A percentile compares a stretch with the other conserved stretches of the same genome.
These are phyloP conservation scores for Zaprionus lineosus DNA, from an alignment of 2,888 invertebrate genomes.

Conservation along the genomic window DNA sequence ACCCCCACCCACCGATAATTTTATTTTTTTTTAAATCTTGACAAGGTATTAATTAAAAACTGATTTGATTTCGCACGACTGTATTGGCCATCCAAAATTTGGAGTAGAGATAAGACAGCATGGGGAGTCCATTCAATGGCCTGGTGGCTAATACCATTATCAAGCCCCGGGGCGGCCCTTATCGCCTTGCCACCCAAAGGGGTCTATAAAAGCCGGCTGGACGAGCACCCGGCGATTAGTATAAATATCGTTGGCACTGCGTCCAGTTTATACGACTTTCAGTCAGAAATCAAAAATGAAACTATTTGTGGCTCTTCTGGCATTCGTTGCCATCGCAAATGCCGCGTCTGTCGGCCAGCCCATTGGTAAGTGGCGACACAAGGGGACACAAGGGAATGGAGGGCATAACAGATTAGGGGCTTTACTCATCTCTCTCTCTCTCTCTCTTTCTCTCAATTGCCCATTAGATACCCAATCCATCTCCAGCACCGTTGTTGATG, in stretches of 20 bases:
- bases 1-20: no score
- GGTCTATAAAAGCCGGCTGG: slow-evolving; percentile 70
- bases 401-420: neutral
- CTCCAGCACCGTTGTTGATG: slow-evolving; percentile 58
- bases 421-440: neutral
- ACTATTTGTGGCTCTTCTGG: slow-evolving; percentile 70
- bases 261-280: slow-evolving; percentile 57
- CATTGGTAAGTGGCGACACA: slow-evolving; percentile 69
- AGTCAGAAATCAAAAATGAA: slow-evolving; percentile 65
- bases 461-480: slow-evolving; percentile 65
- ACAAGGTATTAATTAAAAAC: slow-evolving; percentile 53
- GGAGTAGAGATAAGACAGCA: slow-evolving; percentile 51
- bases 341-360: slow-evolving; percentile 55
- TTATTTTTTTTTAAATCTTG: slow-evolving; percentile 5
- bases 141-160: slow-evolving; percentile 36
- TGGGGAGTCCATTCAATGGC: slow-evolving; percentile 14
- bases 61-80: slow-evolving; percentile 27
- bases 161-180: slow-evolving; percentile 33
- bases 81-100: neutral
- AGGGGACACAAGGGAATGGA: no score
- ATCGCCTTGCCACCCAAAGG: slow-evolving; percentile 38
- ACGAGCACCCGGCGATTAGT: slow-evolving; percentile 53
- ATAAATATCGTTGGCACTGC: slow-evolving; percentile 59
- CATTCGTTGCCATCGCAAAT: slow-evolving; percentile 67
- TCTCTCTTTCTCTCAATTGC: neutral